Base-by-base conservation (phyloP, 2,113 vertebrate genomes). In the Mionectes macconnelli region DNA sequence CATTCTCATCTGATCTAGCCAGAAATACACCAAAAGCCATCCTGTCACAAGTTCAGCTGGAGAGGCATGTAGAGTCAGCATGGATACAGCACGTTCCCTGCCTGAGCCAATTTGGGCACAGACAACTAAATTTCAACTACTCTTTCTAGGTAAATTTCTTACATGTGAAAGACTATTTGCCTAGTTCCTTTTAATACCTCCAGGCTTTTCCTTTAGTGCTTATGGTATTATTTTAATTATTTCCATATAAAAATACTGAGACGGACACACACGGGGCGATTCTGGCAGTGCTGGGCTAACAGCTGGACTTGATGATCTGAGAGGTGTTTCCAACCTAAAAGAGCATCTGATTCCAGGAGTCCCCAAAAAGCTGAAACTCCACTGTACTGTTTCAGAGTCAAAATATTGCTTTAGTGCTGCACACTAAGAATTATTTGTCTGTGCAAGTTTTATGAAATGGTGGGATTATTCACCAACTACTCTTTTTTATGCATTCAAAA, bases 401-500 rank as follows among this genome's bases (percentile, higher is more conserved):
- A 94, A 89, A 63, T 9, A 35, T 14, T 27, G 9, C 8, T 78
- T 55, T n/a, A 52, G 9, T 52, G 13, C 19, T 78, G 85, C 89
- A 89, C 92, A 70, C 70, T 78, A 84, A 87, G 84, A 91, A 84
- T 35, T 78, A 94, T 35, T 87, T 96, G 87, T 92, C 74, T 39
- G 11, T 75, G 18, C 84, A 47, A 91, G 47, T 67, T 96, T 93
- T 94, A 94, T 52, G 40, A 86, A 97, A 92, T 42, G 52, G 21
- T 68, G 81, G 84, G 89, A 96, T 97, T 97, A 93, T 96, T 96
- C 95, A 91, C 74, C 95, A 96, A 89, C 80, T 94, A 89, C 72
- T 96, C 84, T 93, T 89, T 87, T 89, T 95, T 91, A 92, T 40
- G 37, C 77, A 95, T 97, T 96, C 92, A 97, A 96, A 97, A 94